These are phyloP conservation scores for Ichneumon xanthorius DNA, from an alignment of 2,888 invertebrate species.

Conservation along the genomic window DNA sequence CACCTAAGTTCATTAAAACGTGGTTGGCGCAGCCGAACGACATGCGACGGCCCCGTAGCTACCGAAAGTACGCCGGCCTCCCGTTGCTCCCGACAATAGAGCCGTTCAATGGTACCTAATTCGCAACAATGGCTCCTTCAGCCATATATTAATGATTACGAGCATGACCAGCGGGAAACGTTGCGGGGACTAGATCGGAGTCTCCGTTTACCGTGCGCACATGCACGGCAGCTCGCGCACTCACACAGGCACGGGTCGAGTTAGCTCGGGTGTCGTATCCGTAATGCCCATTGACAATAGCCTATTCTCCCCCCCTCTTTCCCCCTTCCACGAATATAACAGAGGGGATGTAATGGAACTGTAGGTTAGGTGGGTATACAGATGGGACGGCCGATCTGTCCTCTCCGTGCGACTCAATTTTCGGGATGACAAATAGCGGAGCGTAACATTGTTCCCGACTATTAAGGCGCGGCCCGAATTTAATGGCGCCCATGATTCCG, in stretches of 20 bases:
- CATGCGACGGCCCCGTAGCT: slow-evolving; percentile 52
- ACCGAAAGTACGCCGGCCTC: slow-evolving; percentile 67
- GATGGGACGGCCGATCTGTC: slow-evolving; percentile 58
- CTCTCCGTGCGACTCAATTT: slow-evolving; percentile 78
- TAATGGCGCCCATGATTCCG: slow-evolving; percentile 79
- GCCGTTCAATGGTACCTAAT: slow-evolving; percentile 81
- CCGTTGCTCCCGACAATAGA: slow-evolving; percentile 78
- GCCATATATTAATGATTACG: slow-evolving; percentile 81
- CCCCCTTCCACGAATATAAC: slow-evolving; percentile 36
- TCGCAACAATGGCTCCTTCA: slow-evolving; percentile 81
- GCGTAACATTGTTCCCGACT: slow-evolving; percentile 75
- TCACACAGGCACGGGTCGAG: slow-evolving; percentile 38
- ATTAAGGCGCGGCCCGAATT: slow-evolving; percentile 80
- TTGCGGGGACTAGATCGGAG: slow-evolving; percentile 53
- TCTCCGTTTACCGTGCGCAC: slow-evolving; percentile 32
- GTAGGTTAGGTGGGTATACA: slow-evolving; percentile 43
- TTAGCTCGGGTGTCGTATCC: slow-evolving; percentile 47
- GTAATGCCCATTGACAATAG: slow-evolving; percentile 57
- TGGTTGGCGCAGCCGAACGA: slow-evolving; percentile 44
- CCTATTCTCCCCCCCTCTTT: slow-evolving; percentile 19
- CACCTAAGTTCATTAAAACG: slow-evolving; percentile 46
- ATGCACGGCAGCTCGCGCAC: slow-evolving; percentile 29
- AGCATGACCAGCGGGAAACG: slow-evolving; percentile 70
- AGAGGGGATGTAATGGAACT: slow-evolving; percentile 49
- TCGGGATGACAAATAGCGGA: slow-evolving; percentile 79